These are phyloP conservation scores for Dolichotis patagonum DNA, from an alignment of 2,113 vertebrate species.

Conservation along the genomic window DNA sequence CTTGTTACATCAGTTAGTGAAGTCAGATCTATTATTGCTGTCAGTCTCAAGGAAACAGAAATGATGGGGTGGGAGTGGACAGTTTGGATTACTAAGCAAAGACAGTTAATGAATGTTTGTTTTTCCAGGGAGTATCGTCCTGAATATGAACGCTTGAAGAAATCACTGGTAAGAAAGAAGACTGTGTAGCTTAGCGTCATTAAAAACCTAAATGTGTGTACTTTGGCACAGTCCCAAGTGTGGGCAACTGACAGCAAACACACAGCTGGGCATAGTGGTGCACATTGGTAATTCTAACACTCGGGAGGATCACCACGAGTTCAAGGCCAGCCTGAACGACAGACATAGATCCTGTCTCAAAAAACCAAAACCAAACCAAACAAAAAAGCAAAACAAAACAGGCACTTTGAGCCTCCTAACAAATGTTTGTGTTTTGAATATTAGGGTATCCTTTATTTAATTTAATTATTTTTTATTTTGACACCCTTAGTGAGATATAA, in stretches of 20 bases:
- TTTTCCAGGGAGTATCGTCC: conserved; percentile 94
- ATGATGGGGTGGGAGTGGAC: not conserved
- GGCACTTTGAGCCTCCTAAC: not conserved
- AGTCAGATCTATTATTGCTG: not conserved
- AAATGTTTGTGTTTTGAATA: not conserved
- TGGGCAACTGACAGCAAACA: not conserved
- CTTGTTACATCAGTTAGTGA: not conserved
- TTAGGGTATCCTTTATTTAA: conserved; percentile 28
- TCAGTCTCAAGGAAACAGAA: conserved; percentile 13
- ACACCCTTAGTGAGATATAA: not conserved
- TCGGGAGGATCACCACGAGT: not conserved
- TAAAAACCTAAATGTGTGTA: not conserved
- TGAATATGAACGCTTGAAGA: conserved; percentile 94
- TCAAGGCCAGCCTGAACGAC: not conserved
- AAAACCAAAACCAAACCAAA: not conserved
- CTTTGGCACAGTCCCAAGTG: no score
- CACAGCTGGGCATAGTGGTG: not conserved
- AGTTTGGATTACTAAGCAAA: not conserved
- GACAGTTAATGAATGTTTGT: conserved; percentile 40
- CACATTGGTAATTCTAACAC: not conserved
- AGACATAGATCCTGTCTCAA: not conserved
- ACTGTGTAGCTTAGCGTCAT: not conserved
- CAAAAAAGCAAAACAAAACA: not conserved
- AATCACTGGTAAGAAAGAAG: conserved; percentile 89
- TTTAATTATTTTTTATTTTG: not conserved